Base-by-base conservation (phyloP, 1,140 invertebrate genomes). In the Leptinotarsa texana region DNA sequence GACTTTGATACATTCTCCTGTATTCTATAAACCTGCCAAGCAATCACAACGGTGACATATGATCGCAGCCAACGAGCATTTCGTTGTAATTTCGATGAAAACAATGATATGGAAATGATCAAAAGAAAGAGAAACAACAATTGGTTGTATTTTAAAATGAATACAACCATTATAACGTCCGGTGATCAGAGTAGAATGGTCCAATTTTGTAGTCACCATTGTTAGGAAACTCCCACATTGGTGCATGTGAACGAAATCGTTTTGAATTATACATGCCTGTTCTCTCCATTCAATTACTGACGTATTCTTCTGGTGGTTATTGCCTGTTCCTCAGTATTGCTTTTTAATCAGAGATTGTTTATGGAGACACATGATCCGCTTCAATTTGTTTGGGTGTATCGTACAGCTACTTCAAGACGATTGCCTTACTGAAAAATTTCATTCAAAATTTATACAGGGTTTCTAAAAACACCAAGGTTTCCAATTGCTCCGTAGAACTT, bases 71-170 rank as follows among this genome's bases (percentile, higher is more conserved):
- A 33, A 47, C 17, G n/a, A 24, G 21, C 18, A 66, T 24, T 24
- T 24, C 42, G 13, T 22, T 21, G 24, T 18, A 69, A 33, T 69
- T 47, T 69, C 17, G n/a, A 18, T 69, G 42, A 69, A 42, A 69
- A 69, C n/a, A 47, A 48, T 33, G 27, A 66, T 66, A 22, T 57
- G 51, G 51, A 57, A 57, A 33, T 33, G 27, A 24, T 22, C 27
- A 33, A 13, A 48, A 13, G 33, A 47, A 18, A 47, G 42, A 69
- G 33, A 49, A 18, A 69, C 67, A 69, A 69, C 67, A 69, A 69
- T 69, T 48, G 67, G 67, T 21, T 69, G 67, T 69, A 69, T 69
- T 69, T 69, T 49, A 69, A 69, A 69, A 69, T 65, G 63, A 65
- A 65, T 69, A 69, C 42, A 69, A 69, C 27, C 42, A 48, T 69